Evolutionary conservation across 2,888 invertebrate species (phyloP).

Genomic region (Xanthia icteritia): DNA sequence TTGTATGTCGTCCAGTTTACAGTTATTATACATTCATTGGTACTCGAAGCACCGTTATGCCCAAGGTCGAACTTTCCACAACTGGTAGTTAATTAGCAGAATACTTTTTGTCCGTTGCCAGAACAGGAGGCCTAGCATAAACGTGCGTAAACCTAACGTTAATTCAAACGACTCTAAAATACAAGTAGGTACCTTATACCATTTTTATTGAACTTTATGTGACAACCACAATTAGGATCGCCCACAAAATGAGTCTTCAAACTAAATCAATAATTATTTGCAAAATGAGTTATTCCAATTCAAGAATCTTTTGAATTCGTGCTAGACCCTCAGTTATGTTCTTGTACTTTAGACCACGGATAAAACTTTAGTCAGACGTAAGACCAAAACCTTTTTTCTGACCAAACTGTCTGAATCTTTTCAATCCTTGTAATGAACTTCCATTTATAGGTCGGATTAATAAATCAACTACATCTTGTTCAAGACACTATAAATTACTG

Average conservation of each 20-base stretch:
- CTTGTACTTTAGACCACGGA: not conserved
- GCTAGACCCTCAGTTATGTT: no score
- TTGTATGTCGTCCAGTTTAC: not conserved
- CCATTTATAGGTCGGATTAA: not conserved
- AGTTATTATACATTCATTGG: not conserved
- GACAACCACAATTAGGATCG: not conserved
- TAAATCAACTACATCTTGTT: not conserved
- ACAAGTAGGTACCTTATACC: no score
- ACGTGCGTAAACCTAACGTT: not conserved
- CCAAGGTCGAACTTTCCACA: conserved; percentile 25
- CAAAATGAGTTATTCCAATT: not conserved
- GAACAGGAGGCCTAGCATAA: not conserved
- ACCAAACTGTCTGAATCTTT: not conserved
- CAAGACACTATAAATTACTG: not conserved
- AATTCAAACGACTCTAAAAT: not conserved
- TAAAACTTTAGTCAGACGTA: no score
- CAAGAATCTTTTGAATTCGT: not conserved
- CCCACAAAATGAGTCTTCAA: not conserved
- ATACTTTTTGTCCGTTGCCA: not conserved
- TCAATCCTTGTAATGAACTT: not conserved
- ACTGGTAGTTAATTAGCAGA: not conserved
- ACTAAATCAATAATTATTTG: not conserved
- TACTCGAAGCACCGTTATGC: conserved; percentile 3
- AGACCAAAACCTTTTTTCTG: not conserved
- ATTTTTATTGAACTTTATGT: not conserved